phyloP scores from a whole-genome alignment of 2,113 vertebrate genomes.

The Grammomys dolichurus region DNA sequence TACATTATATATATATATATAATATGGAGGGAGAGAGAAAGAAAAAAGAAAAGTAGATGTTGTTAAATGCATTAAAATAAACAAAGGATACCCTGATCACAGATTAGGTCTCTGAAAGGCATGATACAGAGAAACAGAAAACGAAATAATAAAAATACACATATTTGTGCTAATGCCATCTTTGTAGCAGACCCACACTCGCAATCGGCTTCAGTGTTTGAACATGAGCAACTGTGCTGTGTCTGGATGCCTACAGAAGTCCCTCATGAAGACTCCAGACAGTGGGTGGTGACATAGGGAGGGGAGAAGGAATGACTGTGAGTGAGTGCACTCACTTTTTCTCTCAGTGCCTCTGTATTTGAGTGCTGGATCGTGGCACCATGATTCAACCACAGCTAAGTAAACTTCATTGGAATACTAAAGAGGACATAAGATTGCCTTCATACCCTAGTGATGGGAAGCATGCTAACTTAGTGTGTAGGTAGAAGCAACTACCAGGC shows the following conservation, averaged over 20 bases:
- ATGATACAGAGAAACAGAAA: not conserved
- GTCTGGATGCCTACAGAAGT: not conserved
- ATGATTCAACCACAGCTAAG: not conserved
- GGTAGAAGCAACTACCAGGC: not conserved
- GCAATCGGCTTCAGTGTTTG: not conserved
- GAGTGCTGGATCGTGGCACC: not conserved
- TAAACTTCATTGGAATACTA: not conserved
- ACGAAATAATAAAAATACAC: not conserved
- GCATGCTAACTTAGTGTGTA: not conserved
- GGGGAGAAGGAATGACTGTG: not conserved
- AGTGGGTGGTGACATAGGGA: not conserved
- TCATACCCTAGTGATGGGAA: not conserved
- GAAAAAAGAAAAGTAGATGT: not conserved
- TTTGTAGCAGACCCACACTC: not conserved
- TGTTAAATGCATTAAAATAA: constrained; percentile 22
- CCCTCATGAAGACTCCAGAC: not conserved
- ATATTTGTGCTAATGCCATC: not conserved
- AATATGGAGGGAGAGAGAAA: not conserved
- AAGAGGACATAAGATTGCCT: not conserved
- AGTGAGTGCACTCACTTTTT: not conserved
- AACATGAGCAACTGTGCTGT: not conserved
- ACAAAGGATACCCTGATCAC: not conserved
- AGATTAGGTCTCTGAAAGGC: not conserved
- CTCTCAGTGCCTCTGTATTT: not conserved
- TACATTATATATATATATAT: not conserved